A percentile compares a stretch with the other conserved stretches of the same genome.
Evolutionary conservation across 2,888 invertebrate genomes (phyloP).

Genomic region (Pseudoips prasinana): DNA sequence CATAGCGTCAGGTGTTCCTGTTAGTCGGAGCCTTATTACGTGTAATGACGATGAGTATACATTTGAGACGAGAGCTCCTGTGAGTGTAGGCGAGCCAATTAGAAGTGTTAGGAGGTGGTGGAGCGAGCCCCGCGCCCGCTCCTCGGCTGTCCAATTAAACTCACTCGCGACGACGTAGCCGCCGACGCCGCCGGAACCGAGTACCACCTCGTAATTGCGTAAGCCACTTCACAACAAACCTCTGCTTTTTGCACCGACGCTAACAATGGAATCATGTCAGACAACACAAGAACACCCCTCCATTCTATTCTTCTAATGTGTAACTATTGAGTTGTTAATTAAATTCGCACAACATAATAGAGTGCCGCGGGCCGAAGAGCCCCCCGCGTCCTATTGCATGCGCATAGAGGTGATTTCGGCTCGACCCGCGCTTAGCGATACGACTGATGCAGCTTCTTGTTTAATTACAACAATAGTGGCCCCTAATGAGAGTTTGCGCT

Average conservation of each 20-base stretch:
- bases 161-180: constrained; percentile 45
- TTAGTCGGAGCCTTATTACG: constrained; percentile 50
- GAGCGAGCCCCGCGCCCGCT: constrained; percentile 33
- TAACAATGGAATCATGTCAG: constrained; percentile 78
- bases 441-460: constrained; percentile 70
- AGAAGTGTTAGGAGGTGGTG: constrained; percentile 61
- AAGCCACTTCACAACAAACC: constrained; percentile 75
- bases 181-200: constrained; percentile 39
- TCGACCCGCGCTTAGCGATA: constrained; percentile 39
- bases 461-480: constrained; percentile 82
- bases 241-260: constrained; percentile 64
- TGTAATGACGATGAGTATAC: constrained; percentile 60
- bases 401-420: constrained; percentile 51
- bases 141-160: constrained; percentile 73
- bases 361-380: constrained; percentile 18
- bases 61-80: constrained; percentile 62
- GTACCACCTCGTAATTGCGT: constrained; percentile 71
- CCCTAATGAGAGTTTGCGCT: constrained; percentile 81
- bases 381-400: constrained; percentile 37
- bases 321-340: constrained; percentile 79
- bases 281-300: constrained; percentile 70
- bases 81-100: constrained; percentile 74
- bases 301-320: constrained; percentile 56
- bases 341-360: constrained; percentile 70
- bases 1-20: constrained; percentile 48